Evolutionary conservation across 2,888 invertebrate species (phyloP), one percentile per base, ranked within the genome.

Genomic region (Tenodera sinensis): DNA sequence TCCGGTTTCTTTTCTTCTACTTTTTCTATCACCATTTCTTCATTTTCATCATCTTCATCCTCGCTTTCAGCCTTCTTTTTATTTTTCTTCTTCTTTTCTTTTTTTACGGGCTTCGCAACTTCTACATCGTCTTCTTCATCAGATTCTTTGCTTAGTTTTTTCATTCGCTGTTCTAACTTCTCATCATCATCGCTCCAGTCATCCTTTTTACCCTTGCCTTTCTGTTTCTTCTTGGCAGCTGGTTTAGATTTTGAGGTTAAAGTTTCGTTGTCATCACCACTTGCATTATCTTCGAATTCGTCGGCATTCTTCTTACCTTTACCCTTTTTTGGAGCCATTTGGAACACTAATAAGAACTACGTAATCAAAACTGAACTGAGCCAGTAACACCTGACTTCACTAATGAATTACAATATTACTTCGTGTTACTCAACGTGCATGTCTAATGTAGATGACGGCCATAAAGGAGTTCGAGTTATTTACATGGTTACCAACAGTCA

Each of bases 61-160:
- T 91, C 90, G 47, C 83, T 84, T 20, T 91, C 91, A 89, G 88
- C 89, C 88, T 91, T 91, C 85, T 90, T 90, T 34, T 89, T 93
- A 12, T 89, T 90, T 90, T 91, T 91, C 91, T 93, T 93, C 90
- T 93, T 93, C 90, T 93, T 93, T 90, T 93, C 93, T 86, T 93
- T 93, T 20, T 92, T 89, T 2, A 91, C 91, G 3, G 92, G 91
- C 90, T 92, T 92, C 4, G 90, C 90, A 14, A 91, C 89, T 25
- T 89, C n/a, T n/a, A n/a, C 91, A 83, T 90, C 90, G n/a, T 91
- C 91, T 83, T 90, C 91, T 30, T 91, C 91, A 28, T 90, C 91
- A 8, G 90, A 90, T 27, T 91, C 90, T 81, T 91, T 90, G 12
- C 85, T 91, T 30, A 91, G 89, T 91, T 91, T 87, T 89, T 90